Evolutionary conservation across 2,113 vertebrate genomes (phyloP), one percentile per base, ranked within the genome.

Genomic region (Pangasianodon gigas): DNA sequence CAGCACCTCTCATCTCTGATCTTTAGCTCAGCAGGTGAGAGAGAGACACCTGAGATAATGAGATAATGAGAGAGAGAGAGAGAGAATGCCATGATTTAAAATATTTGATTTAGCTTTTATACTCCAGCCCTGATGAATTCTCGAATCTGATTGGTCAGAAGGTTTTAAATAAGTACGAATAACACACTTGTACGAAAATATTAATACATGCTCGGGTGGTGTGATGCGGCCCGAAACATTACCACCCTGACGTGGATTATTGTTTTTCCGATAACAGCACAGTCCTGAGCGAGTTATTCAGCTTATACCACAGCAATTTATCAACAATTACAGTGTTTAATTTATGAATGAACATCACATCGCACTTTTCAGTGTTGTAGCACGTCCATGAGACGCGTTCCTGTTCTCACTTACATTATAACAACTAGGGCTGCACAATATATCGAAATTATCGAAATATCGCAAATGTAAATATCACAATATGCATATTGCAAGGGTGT

Each of bases 1-100:
- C 96, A 97, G 87, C 98, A 98, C 87, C 96, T 99, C 84, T 97
- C 97, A 0, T 93, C 96, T 0, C 93, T 99, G 48, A 93, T 99
- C 37, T 99, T 99, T 90, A 95, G 97, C 84, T 95, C 95, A 69
- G 88, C 93, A 93, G 98, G 98, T 99, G 89, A 94, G 87, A 29
- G 10, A 51, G n/a, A 19, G 51, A 37, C 46, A 24, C 44, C 65
- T 2, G 29, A 51, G 29, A 71, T 71, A 71, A 26, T 6, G 32
- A 75, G 37, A 19, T 32, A 75, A 7, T 44, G 37, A 19, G 14
- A 41, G 10, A 65, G 60, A 26, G 60, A 65, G 60, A 65, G 60
- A 26, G 7, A 65, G 24, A 62, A 26, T 62, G 21, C 2, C 60
- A 5, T 62, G 1, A 29, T 62, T 62, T 9, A 54, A 11, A 26